phyloP scores from a whole-genome alignment of 2,797 vertebrate species.

The Menidia menidia region DNA sequence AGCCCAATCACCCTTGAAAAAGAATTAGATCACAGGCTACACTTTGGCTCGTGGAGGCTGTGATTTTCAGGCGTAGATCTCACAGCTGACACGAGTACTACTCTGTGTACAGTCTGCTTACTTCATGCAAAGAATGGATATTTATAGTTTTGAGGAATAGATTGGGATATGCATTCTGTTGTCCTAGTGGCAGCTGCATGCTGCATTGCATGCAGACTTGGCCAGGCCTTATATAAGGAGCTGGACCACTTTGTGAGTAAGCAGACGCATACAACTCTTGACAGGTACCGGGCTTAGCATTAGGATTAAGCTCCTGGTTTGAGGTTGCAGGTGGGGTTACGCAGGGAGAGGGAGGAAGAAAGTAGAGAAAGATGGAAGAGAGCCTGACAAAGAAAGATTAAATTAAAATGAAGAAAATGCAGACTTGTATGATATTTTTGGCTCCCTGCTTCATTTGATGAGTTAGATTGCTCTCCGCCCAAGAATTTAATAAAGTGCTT shows the following conservation, averaged over 20 bases:
- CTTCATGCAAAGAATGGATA: neutral
- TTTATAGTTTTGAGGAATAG: neutral
- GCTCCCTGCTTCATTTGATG: too few species aligned
- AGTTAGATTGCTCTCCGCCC: too few species aligned
- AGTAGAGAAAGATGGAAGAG: neutral
- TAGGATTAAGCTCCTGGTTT: constrained; percentile 73
- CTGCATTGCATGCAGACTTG: constrained; percentile 45
- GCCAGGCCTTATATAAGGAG: constrained; percentile 64
- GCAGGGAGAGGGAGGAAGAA: constrained; percentile 14
- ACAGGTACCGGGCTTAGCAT: constrained; percentile 81
- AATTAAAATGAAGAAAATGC: constrained; percentile 16
- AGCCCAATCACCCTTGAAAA: neutral
- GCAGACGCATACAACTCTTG: constrained; percentile 76
- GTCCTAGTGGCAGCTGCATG: neutral
- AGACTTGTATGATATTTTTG: constrained; percentile 3
- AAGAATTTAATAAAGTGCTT: too few species aligned
- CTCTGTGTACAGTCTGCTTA: neutral
- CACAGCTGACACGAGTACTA: too few species aligned
- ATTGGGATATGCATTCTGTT: neutral
- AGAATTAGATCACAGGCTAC: neutral
- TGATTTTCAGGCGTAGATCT: too few species aligned
- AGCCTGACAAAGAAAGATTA: constrained; percentile 8
- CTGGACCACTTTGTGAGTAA: constrained; percentile 57
- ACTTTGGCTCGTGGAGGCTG: too few species aligned
- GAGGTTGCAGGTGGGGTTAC: constrained; percentile 62